A percentile compares a stretch with the other conserved stretches of the same genome.
Conservation (phyloP, 2,797 vertebrate genomes). For the Myripristis murdjan region DNA sequence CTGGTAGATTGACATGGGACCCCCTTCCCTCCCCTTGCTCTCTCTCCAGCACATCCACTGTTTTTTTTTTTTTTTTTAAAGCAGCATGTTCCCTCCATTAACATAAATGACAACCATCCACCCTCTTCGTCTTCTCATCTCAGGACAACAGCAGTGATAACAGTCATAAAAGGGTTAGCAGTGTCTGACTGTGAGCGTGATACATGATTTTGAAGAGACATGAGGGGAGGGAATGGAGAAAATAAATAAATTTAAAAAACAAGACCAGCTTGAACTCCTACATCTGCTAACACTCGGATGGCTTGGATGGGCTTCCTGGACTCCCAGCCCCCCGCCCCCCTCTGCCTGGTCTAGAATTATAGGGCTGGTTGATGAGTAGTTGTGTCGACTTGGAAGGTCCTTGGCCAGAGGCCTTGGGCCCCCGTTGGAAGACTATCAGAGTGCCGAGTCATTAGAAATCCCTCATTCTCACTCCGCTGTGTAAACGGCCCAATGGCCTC, state of each 20-base stretch:
- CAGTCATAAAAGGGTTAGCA: background rate
- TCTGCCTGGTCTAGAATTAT: slow-evolving; percentile 65
- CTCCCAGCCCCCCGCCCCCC: slow-evolving; percentile 22
- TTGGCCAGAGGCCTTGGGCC: slow-evolving; percentile 77
- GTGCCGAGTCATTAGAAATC: slow-evolving; percentile 80
- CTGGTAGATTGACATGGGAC: slow-evolving; percentile 10
- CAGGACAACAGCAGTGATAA: background rate
- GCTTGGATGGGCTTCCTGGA: slow-evolving; percentile 51
- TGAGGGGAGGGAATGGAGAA: slow-evolving; percentile 1
- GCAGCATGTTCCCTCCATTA: slow-evolving; percentile 28
- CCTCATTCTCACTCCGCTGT: slow-evolving; percentile 71
- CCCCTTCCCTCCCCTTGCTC: background rate
- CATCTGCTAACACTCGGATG: slow-evolving; percentile 66
- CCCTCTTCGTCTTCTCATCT: background rate
- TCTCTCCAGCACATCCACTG: background rate
- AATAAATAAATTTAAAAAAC: too few species aligned
- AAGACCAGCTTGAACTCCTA: slow-evolving; percentile 33
- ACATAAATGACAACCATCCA: slow-evolving; percentile 2
- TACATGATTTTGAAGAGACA: slow-evolving; percentile 15
- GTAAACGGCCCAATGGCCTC: slow-evolving; percentile 71
- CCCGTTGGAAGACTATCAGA: slow-evolving; percentile 73
- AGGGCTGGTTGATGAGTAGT: slow-evolving; percentile 74
- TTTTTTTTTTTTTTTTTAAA: too few species aligned
- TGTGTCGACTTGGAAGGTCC: slow-evolving; percentile 72
- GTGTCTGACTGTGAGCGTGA: background rate